Conservation (phyloP, 2,888 invertebrate genomes). For the Sphecodes monilicornis region DNA sequence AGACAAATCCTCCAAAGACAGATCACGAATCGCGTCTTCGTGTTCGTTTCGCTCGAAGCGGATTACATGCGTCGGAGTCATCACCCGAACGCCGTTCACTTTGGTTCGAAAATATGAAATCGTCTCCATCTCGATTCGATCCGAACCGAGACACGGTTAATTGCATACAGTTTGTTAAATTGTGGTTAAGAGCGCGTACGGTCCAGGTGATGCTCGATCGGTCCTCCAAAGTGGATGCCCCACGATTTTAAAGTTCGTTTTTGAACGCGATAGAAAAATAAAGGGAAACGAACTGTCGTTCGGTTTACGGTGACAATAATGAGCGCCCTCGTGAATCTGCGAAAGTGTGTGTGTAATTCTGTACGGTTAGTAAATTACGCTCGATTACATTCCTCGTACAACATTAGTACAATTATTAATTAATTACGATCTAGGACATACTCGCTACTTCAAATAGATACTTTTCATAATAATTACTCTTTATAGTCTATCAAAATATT, state of each 20-base stretch:
- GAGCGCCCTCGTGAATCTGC: slow-evolving; percentile 48
- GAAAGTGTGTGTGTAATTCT: slow-evolving; percentile 61
- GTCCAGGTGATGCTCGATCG: slow-evolving; percentile 20
- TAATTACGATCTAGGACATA: slow-evolving; percentile 76
- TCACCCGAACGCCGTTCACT: slow-evolving; percentile 9
- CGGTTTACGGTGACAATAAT: slow-evolving; percentile 38
- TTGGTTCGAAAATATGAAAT: not conserved
- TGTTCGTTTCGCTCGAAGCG: not conserved
- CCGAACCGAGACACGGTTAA: not conserved
- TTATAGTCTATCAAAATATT: slow-evolving; percentile 81
- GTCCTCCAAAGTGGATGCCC: not conserved
- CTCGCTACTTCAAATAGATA: slow-evolving; percentile 80
- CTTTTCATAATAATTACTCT: slow-evolving; percentile 71
- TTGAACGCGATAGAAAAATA: slow-evolving; percentile 53
- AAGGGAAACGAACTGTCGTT: slow-evolving; percentile 42
- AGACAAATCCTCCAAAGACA: slow-evolving; percentile 21
- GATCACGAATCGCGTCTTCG: slow-evolving; percentile 38
- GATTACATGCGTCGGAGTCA: not conserved
- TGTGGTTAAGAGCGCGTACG: not conserved
- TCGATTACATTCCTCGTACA: slow-evolving; percentile 73
- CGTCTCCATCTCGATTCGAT: not conserved
- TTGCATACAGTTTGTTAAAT: not conserved
- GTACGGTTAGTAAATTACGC: slow-evolving; percentile 74
- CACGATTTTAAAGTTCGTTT: not conserved
- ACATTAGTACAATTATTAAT: slow-evolving; percentile 79